Percentiles rank a stretch among this genome's conserved stretches.
Conservation (phyloP, 2,797 vertebrate species). For the Vipera latastei region DNA sequence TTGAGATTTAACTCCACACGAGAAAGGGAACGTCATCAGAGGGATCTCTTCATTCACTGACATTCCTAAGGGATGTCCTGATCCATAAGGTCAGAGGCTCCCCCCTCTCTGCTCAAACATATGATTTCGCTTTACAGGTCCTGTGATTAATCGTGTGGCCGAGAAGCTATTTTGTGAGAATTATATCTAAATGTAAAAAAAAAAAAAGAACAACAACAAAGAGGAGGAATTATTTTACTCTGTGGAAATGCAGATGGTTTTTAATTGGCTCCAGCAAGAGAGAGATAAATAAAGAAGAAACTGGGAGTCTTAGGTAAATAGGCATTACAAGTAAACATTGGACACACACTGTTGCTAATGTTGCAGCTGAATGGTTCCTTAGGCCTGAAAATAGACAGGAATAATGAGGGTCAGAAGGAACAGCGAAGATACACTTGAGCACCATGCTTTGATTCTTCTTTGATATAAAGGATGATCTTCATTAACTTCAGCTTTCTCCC, state of each 20-base stretch:
- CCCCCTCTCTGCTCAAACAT: neutral
- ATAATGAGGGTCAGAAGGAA: constrained; percentile 12
- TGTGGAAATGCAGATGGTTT: constrained; percentile 59
- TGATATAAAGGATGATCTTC: neutral
- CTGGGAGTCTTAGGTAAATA: constrained; percentile 39
- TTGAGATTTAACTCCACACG: neutral
- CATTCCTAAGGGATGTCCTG: neutral
- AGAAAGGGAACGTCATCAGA: neutral
- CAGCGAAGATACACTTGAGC: neutral
- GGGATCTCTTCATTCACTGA: neutral
- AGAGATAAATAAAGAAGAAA: constrained; percentile 41
- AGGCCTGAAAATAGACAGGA: neutral
- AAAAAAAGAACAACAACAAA: constrained; percentile 8
- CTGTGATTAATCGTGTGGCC: neutral
- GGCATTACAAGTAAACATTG: constrained; percentile 36
- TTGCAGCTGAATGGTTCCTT: constrained; percentile 9
- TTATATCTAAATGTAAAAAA: neutral
- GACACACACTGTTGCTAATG: constrained; percentile 39
- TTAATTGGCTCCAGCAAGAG: constrained; percentile 33
- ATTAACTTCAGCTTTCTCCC: constrained; percentile 5
- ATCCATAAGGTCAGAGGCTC: neutral
- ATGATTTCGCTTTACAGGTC: neutral
- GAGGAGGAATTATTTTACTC: neutral
- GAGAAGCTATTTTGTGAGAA: neutral
- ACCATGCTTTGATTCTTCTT: neutral